These are phyloP conservation scores for Pardalotus punctatus DNA, from an alignment of 2,113 vertebrate genomes.

Conservation along the genomic window DNA sequence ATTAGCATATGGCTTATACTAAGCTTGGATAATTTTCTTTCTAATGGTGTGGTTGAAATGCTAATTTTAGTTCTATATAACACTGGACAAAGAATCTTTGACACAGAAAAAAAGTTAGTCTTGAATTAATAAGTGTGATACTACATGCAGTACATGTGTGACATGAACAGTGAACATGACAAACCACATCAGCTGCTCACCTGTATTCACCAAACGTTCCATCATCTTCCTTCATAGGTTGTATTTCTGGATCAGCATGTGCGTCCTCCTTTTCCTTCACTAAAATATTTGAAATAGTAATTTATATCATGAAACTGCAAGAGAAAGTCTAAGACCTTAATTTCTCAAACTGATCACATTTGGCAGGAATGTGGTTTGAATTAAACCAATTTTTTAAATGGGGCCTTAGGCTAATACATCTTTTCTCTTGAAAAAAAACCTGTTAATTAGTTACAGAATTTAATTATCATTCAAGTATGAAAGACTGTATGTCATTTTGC, in stretches of 20 bases:
- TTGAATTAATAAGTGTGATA: neutral
- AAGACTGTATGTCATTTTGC: neutral
- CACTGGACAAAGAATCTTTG: neutral
- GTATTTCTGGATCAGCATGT: constrained; percentile 97
- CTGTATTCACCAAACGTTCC: constrained; percentile 98
- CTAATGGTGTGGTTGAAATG: neutral
- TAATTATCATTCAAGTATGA: neutral
- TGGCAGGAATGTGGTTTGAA: neutral
- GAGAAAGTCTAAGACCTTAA: neutral
- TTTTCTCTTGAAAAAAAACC: neutral
- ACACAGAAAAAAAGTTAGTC: neutral
- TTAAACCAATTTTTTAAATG: neutral
- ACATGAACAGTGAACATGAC: neutral
- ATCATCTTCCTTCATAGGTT: constrained; percentile 99
- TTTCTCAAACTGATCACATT: neutral
- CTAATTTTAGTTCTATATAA: neutral
- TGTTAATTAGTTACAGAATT: neutral
- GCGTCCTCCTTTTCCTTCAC: constrained; percentile 99
- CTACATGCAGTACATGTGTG: neutral
- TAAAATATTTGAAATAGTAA: constrained; percentile 61
- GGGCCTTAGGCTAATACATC: neutral
- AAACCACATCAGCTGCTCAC: constrained; percentile 75
- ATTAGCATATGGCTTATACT: neutral
- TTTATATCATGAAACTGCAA: neutral
- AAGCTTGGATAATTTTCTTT: neutral